A percentile compares a stretch with the other conserved stretches of the same genome.
Evolutionary conservation across 2,888 invertebrate genomes (phyloP).

Genomic region (Stictocephala bisonia): DNA sequence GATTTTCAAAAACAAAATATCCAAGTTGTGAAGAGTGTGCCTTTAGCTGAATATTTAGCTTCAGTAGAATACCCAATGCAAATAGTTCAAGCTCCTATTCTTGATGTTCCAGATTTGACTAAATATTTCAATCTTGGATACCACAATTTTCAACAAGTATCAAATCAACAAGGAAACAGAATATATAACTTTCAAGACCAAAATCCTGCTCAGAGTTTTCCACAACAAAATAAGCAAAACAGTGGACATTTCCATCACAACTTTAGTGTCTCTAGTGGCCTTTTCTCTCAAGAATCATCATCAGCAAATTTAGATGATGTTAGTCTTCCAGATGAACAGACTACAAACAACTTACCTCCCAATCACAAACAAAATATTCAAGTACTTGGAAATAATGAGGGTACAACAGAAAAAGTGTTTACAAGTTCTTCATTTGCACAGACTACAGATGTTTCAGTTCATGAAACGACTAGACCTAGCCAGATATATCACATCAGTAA

Average conservation of each 20-base stretch:
- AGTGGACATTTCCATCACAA: constrained; percentile 39
- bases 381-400: not conserved
- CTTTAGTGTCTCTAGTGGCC: not conserved
- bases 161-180: constrained; percentile 6
- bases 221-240: constrained; percentile 38
- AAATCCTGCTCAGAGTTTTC: constrained; percentile 18
- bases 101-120: constrained; percentile 68
- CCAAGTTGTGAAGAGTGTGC: constrained; percentile 73
- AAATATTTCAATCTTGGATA: constrained; percentile 54
- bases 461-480: constrained; percentile 18
- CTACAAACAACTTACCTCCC: constrained; percentile 9
- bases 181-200: not conserved
- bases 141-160: constrained; percentile 50
- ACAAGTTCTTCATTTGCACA: not conserved
- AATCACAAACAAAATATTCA: constrained; percentile 11
- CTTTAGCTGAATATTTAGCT: constrained; percentile 75
- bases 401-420: constrained; percentile 3
- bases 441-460: not conserved
- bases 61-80: constrained; percentile 79
- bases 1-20: constrained; percentile 62
- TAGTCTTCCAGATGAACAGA: not conserved
- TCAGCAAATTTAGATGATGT: constrained; percentile 1
- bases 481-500: constrained; percentile 29
- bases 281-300: not conserved
- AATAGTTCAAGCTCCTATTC: constrained; percentile 76